These are phyloP conservation scores for Nyleta sp. DNA, from an alignment of 2,888 invertebrate genomes.

Conservation along the genomic window DNA sequence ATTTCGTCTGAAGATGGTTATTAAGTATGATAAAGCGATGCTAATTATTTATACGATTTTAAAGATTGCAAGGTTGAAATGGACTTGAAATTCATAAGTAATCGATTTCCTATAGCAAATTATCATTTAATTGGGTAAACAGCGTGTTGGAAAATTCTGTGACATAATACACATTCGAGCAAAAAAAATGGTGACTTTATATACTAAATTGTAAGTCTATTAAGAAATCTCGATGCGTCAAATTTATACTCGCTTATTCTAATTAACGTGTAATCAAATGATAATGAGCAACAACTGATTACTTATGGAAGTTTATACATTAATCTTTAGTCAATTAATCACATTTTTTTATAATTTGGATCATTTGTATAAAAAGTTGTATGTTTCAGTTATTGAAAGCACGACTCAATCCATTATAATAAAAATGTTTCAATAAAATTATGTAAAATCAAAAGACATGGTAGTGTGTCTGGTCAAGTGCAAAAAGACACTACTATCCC, in stretches of 20 bases:
- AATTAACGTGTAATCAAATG: constrained; percentile 11
- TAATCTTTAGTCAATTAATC: not conserved
- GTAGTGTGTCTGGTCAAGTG: no score
- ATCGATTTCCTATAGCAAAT: constrained; percentile 22
- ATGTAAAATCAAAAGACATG: no score
- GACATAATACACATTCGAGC: constrained; percentile 33
- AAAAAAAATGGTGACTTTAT: constrained; percentile 13
- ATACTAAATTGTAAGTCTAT: not conserved
- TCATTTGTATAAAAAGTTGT: no score
- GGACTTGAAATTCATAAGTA: constrained; percentile 31
- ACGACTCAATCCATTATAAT: no score
- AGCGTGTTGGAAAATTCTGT: constrained; percentile 38
- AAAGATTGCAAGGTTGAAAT: constrained; percentile 27
- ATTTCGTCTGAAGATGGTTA: constrained; percentile 8
- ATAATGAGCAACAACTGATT: constrained; percentile 18
- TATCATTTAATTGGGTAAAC: constrained; percentile 38
- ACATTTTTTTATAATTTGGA: no score
- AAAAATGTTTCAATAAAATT: no score
- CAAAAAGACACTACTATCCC: no score
- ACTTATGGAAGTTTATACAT: not conserved
- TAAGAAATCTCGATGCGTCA: not conserved
- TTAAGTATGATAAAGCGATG: constrained; percentile 21
- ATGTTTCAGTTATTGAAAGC: no score
- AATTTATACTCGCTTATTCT: not conserved
- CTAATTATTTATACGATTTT: constrained; percentile 20